Base-by-base conservation (phyloP, 1,140 invertebrate genomes). In the Drosophila micromelanica region DNA sequence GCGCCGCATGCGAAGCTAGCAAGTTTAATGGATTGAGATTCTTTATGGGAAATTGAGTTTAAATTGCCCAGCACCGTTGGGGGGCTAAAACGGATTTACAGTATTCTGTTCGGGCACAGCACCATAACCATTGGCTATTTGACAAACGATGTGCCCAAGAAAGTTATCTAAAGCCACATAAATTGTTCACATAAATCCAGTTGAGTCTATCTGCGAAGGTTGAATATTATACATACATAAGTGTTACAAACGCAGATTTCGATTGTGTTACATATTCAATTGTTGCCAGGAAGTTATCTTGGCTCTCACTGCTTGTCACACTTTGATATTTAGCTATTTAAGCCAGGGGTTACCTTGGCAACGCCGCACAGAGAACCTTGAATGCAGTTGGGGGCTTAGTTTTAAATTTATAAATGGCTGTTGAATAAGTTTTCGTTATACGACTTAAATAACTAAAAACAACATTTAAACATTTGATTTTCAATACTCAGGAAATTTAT, bases 41-140 rank as follows among this genome's bases (percentile, higher is more conserved):
- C 69, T 46, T 69, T 84, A 76, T 76, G 62, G 73, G 65, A 86
- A 86, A 80, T 86, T 68, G 78, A 45, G 61, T 75, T 85, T 65
- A 78, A 85, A 86, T 85, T 85, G 74, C 48, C 27, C 60, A 55
- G 38, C 49, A 55, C 40, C 13, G 42, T 46, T 37, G 20, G 38
- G 42, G 20, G 38, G 42, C 23, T 42, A 56, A 63, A 69, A 54
- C 13, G 55, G 54, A 61, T 55, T 63, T 56, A 43, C 54, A 55
- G 12, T 63, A 45, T 38, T 38, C 17, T 4, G 8, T n/a, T 27
- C 55, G n/a, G 27, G 13, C 43, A 45, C 2, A 35, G 5, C 23
- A 27, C 23, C 27, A 27, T 5, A 11, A 15, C 56, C n/a, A 45
- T 43, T 56, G 32, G 42, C 67, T 17, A 46, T 20, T 20, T 60